A percentile compares a stretch with the other conserved stretches of the same genome.
Conservation (phyloP, 1,140 invertebrate species). For the Phocides pigmalion region DNA sequence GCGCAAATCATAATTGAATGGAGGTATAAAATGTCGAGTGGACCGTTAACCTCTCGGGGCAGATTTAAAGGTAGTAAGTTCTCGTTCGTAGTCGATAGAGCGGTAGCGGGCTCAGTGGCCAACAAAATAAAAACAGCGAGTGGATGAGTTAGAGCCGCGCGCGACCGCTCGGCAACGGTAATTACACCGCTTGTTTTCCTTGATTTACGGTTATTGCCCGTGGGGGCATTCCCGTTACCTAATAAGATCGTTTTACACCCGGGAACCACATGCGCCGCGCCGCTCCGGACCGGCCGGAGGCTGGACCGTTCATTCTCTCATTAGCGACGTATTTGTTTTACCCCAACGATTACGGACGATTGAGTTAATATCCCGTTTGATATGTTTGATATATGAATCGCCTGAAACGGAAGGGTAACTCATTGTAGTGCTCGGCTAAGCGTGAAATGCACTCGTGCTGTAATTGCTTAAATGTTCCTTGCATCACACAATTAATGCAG, state of each 20-base stretch:
- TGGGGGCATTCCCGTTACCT: slow-evolving; percentile 81
- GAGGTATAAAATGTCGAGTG: slow-evolving; percentile 63
- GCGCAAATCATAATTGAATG: slow-evolving; percentile 65
- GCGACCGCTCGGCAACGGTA: slow-evolving; percentile 78
- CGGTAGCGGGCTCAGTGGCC: slow-evolving; percentile 66
- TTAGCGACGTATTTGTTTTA: slow-evolving; percentile 73
- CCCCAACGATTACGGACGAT: slow-evolving; percentile 64
- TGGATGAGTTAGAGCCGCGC: slow-evolving; percentile 80
- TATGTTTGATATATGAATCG: slow-evolving; percentile 68
- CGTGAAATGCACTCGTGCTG: slow-evolving; percentile 35
- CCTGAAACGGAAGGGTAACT: slow-evolving; percentile 60
- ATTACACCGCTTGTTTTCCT: slow-evolving; percentile 82
- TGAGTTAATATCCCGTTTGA: slow-evolving; percentile 72
- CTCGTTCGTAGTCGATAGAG: slow-evolving; percentile 77
- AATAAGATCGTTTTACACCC: slow-evolving; percentile 82
- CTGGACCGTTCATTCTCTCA: slow-evolving; percentile 72
- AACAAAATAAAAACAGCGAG: slow-evolving; percentile 81
- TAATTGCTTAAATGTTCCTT: slow-evolving; percentile 20
- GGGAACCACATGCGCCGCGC: slow-evolving; percentile 74
- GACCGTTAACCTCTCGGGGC: slow-evolving; percentile 74
- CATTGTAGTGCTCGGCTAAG: slow-evolving; percentile 40
- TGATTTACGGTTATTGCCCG: slow-evolving; percentile 83
- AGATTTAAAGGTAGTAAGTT: slow-evolving; percentile 81
- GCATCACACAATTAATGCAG: slow-evolving; percentile 8
- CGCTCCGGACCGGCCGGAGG: slow-evolving; percentile 42